Evolutionary conservation across 1,140 invertebrate genomes (phyloP).

Genomic region (Ceratosolen fusciceps): DNA sequence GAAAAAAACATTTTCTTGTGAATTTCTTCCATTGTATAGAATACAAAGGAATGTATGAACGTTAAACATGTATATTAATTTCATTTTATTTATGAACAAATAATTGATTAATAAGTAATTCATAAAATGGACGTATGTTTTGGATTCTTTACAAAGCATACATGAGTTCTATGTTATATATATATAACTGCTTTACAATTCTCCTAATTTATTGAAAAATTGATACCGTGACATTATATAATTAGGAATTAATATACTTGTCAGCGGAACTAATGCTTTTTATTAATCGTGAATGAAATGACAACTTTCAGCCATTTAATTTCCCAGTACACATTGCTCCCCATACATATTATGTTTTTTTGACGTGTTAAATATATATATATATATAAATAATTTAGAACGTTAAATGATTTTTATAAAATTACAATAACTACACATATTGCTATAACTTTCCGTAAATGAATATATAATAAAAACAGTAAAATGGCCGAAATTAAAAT

Average conservation of each 20-base stretch:
- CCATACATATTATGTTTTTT: neutral
- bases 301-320: too few species aligned
- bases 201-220: constrained; percentile 18
- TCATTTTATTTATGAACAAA: constrained; percentile 6
- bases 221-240: constrained; percentile 7
- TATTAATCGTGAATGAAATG: neutral
- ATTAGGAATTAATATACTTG: neutral
- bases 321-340: too few species aligned
- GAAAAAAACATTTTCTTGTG: neutral
- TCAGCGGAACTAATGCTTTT: neutral
- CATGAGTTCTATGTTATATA: constrained; percentile 16
- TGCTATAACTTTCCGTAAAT: neutral
- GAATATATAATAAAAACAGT: neutral
- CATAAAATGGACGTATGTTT: neutral
- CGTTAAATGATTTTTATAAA: neutral
- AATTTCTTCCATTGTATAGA: constrained; percentile 5
- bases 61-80: constrained; percentile 20
- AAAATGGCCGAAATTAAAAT: neutral
- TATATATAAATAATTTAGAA: constrained; percentile 4
- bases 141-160: constrained; percentile 15
- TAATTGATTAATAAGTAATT: neutral
- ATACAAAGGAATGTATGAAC: constrained; percentile 12
- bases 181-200: constrained; percentile 8
- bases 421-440: neutral
- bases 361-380: neutral